Percentiles rank a stretch among this genome's conserved stretches.
Evolutionary conservation across 2,888 invertebrate genomes (phyloP).

Genomic region (Daptonema setosum): DNA sequence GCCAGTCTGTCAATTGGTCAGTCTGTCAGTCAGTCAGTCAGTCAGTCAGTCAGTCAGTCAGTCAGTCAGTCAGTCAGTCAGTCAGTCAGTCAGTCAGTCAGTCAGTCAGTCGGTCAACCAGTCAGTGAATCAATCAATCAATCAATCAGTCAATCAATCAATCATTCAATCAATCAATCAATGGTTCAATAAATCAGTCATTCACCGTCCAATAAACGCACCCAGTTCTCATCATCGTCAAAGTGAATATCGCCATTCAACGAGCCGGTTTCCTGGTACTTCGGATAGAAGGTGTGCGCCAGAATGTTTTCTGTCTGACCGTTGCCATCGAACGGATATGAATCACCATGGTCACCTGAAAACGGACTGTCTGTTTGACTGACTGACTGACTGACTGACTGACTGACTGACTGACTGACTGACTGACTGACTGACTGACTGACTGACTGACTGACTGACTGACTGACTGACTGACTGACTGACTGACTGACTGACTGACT

Average conservation of each 20-base stretch:
- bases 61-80: no score
- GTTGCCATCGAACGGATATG: constrained; percentile 7
- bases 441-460: constrained; percentile 8
- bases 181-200: no score
- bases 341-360: constrained; percentile 7
- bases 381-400: no score
- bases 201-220: constrained; percentile 1
- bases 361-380: no score
- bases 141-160: no score
- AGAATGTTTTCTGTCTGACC: constrained; percentile 19
- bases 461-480: constrained; percentile 8
- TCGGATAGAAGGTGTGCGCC: constrained; percentile 27
- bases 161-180: no score
- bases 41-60: no score
- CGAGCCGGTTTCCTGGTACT: constrained; percentile 13
- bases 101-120: no score
- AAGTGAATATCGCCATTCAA: constrained; percentile 27
- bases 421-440: constrained; percentile 8
- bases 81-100: no score
- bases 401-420: constrained; percentile 8
- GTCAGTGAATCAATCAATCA: no score
- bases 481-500: constrained; percentile 8
- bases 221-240: constrained; percentile 22
- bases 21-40: no score
- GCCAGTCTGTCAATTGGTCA: no score